Conservation (phyloP, 2,888 invertebrate species). For the Hypomecis punctinalis region DNA sequence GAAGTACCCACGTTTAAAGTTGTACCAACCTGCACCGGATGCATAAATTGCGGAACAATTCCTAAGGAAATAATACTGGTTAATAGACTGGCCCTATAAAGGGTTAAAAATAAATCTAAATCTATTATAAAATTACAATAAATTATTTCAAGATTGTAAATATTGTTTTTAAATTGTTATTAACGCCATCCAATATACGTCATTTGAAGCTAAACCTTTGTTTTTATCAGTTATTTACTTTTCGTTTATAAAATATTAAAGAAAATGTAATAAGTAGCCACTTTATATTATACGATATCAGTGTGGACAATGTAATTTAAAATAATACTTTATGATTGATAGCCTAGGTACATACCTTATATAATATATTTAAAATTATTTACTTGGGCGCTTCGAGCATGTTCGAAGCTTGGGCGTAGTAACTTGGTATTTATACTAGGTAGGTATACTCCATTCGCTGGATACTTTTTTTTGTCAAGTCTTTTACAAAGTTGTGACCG, state of each 20-base stretch:
- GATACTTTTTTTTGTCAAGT: too few relatives aligned
- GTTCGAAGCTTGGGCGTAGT: too few relatives aligned
- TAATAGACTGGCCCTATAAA: slow-evolving; percentile 18
- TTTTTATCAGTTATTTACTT: slow-evolving; percentile 15
- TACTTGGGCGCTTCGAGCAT: too few relatives aligned
- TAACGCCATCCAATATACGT: slow-evolving; percentile 10
- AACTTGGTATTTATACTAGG: too few relatives aligned
- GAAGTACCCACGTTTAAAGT: slow-evolving; percentile 6
- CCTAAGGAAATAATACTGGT: slow-evolving; percentile 7
- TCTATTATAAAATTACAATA: slow-evolving; percentile 8
- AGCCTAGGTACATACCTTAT: too few relatives aligned
- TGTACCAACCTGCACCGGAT: slow-evolving; percentile 16
- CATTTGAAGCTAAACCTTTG: slow-evolving; percentile 7
- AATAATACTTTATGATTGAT: too few relatives aligned
- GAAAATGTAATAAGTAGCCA: slow-evolving; percentile 3
- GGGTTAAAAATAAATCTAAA: slow-evolving; percentile 17
- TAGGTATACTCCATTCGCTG: too few relatives aligned
- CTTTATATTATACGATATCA: slow-evolving; percentile 12
- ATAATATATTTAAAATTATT: neutral
- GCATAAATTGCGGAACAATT: slow-evolving; percentile 22
- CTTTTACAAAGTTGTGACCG: too few relatives aligned
- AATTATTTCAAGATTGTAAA: slow-evolving; percentile 15
- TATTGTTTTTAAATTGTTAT: slow-evolving; percentile 18
- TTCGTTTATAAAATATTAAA: slow-evolving; percentile 14
- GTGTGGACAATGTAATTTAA: slow-evolving; percentile 28